Base-by-base conservation (phyloP, 2,888 invertebrate genomes). In the Suillia variegata region DNA sequence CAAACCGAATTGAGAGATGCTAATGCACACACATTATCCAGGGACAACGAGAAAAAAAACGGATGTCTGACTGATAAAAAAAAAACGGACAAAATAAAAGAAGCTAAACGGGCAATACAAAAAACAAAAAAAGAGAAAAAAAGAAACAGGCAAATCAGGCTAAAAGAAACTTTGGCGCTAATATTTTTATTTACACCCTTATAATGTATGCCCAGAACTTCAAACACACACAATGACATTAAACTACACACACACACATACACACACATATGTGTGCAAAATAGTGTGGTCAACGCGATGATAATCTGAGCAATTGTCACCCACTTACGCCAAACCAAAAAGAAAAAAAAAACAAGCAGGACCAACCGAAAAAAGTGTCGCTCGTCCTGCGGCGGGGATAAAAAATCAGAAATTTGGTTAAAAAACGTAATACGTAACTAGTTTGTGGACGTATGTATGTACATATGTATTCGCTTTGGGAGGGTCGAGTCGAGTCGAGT, bases 141-240 rank as follows among this genome's bases (percentile, higher is more conserved):
- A 26, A 22, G 52, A 49, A 38, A 52, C 52, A 53, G n/a, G n/a
- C n/a, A n/a, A n/a, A n/a, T n/a, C n/a, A n/a, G n/a, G 42, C 58
- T 54, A 42, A 54, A 54, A 49, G 26, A 54, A 49, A 50, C 58
- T 54, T 58, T 67, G 61, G 58, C 68, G 66, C 66, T 73, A 70
- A 75, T 74, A 77, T 74, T 74, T 76, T 69, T 67, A 75, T 75
- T 73, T 73, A 67, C 74, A 74, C 75, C 76, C 75, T 70, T 69
- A 71, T 66, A 69, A 70, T 71, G 70, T 61, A 33, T 42, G 50
- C 34, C 56, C 49, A 49, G 8, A 21, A 20, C 10, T 52, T 24
- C 33, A 47, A 54, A 31, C 22, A 50, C 24, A 50, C 10, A 15
- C 18, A 20, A 17, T 20, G 5, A 48, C 18, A 48, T 24, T 15